Evolutionary conservation across 2,888 invertebrate species (phyloP).

Genomic region (Melipona beecheii): DNA sequence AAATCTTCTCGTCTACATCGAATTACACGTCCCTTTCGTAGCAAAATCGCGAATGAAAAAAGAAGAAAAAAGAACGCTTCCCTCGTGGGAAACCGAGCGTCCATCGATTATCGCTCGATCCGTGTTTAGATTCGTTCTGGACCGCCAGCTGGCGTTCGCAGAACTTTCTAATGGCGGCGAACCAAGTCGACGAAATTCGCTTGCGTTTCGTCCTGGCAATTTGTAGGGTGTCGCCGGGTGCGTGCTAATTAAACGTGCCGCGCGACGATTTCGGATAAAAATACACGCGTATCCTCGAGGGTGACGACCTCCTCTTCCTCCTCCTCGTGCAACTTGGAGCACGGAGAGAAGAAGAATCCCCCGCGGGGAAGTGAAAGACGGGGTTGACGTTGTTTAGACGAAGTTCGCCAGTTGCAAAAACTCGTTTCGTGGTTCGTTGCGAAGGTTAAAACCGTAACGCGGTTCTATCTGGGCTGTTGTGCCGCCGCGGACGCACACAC

Average conservation of each 20-base stretch:
- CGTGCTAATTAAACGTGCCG: conserved; percentile 31
- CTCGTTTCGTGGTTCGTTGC: conserved; percentile 71
- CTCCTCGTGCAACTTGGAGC: neutral
- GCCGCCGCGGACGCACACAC: conserved; percentile 48
- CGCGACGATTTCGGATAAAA: conserved; percentile 13
- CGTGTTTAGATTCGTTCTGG: neutral
- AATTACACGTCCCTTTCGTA: too few species aligned
- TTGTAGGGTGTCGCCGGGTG: neutral
- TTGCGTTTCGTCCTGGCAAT: conserved; percentile 26
- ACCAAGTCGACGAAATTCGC: neutral
- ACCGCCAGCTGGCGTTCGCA: neutral
- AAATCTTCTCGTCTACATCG: too few species aligned
- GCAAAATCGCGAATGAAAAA: too few species aligned
- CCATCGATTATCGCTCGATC: neutral
- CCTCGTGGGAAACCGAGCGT: neutral
- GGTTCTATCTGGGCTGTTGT: conserved; percentile 51
- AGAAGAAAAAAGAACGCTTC: too few species aligned
- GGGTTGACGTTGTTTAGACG: neutral
- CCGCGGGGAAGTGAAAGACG: too few species aligned
- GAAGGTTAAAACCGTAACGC: conserved; percentile 78
- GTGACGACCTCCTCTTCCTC: conserved; percentile 1
- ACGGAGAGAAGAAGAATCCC: neutral
- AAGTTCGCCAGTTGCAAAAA: conserved; percentile 56
- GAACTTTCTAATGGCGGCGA: conserved; percentile 16
- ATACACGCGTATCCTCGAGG: conserved; percentile 24